A percentile compares a stretch with the other conserved stretches of the same genome.
Conservation (phyloP, 2,888 invertebrate species). For the Zhuqinia jingwanae region DNA sequence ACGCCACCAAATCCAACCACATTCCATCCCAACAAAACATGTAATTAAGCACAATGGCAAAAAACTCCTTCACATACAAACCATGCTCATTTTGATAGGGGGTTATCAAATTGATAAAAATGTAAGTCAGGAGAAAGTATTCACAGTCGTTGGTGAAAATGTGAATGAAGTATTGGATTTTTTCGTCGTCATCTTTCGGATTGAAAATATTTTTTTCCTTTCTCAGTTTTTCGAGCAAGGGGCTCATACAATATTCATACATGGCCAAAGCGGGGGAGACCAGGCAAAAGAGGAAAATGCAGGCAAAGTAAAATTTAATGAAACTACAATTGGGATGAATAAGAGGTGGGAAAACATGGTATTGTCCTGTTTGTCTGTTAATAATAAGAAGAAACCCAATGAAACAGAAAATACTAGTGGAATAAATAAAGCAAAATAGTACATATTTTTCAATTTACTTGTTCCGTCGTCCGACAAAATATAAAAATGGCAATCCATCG, state of each 20-base stretch:
- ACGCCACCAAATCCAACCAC: constrained; percentile 53
- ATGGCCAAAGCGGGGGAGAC: constrained; percentile 59
- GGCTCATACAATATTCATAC: constrained; percentile 54
- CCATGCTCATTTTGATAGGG: constrained; percentile 68
- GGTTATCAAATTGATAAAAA: constrained; percentile 65
- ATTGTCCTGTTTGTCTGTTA: constrained; percentile 24
- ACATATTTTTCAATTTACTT: constrained; percentile 2
- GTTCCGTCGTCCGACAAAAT: constrained; percentile 55
- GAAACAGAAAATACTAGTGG: not conserved
- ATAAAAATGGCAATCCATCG: constrained; percentile 57
- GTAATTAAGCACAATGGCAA: constrained; percentile 43
- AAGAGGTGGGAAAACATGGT: constrained; percentile 42
- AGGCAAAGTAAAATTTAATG: constrained; percentile 41
- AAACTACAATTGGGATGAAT: constrained; percentile 56
- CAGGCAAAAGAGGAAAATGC: constrained; percentile 38
- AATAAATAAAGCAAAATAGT: not conserved
- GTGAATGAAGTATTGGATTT: constrained; percentile 6
- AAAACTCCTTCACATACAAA: constrained; percentile 57
- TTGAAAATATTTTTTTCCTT: not conserved
- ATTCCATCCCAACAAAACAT: constrained; percentile 32
- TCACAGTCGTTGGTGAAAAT: constrained; percentile 12
- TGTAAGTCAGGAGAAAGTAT: constrained; percentile 55
- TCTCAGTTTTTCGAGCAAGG: not conserved
- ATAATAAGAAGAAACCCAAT: no score
- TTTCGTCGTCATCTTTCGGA: not conserved